Evolutionary conservation across 2,888 invertebrate genomes (phyloP).

Genomic region (Lithodes maja): DNA sequence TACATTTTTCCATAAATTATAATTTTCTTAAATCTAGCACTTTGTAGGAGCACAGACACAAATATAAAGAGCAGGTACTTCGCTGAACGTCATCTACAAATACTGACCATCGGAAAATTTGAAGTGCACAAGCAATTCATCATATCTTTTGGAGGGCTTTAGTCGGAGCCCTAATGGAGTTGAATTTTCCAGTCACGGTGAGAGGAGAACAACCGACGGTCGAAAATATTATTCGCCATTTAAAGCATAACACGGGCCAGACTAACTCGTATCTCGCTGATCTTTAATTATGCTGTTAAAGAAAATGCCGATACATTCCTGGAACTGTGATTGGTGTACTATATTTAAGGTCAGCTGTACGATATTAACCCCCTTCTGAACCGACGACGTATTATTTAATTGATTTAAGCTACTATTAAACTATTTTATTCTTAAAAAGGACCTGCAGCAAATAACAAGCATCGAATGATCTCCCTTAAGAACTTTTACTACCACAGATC

Average conservation of each 20-base stretch:
- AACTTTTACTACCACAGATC: no score
- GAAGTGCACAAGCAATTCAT: neutral
- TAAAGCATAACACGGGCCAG: neutral
- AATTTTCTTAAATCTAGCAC: conserved; percentile 37
- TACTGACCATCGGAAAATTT: conserved; percentile 48
- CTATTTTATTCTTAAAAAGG: no score
- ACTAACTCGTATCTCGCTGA: no score
- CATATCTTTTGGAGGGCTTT: neutral
- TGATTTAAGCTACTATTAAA: no score
- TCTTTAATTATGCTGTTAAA: no score
- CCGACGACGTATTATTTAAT: no score
- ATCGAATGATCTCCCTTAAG: no score
- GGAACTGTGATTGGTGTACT: no score
- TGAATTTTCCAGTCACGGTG: neutral
- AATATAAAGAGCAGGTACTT: conserved; percentile 46
- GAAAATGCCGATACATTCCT: no score
- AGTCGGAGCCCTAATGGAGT: neutral
- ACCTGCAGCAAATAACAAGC: no score
- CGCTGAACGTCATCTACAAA: conserved; percentile 42
- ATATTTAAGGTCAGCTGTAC: no score
- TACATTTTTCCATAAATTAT: conserved; percentile 33
- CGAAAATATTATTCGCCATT: neutral
- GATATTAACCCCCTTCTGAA: no score
- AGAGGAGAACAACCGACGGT: neutral
- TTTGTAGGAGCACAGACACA: conserved; percentile 41